These are phyloP conservation scores for Pollimyrus isidori DNA, from an alignment of 2,113 vertebrate genomes.

Conservation along the genomic window DNA sequence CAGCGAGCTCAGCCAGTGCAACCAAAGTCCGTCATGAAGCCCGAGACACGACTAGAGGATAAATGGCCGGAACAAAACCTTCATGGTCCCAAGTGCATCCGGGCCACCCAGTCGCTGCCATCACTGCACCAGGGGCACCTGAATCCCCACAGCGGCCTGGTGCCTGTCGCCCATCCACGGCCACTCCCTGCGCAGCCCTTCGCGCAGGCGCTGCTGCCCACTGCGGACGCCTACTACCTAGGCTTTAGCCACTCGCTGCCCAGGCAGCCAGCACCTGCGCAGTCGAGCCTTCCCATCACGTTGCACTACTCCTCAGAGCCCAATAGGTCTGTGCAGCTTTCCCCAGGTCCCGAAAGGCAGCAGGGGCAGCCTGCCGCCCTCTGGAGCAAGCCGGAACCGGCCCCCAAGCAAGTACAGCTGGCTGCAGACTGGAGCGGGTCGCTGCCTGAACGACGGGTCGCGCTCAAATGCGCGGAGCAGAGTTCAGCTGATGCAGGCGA, in stretches of 20 bases:
- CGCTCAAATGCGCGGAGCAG: conserved; percentile 66
- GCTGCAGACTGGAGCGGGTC: not conserved
- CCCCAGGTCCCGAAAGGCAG: conserved; percentile 6
- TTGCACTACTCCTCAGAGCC: conserved; percentile 42
- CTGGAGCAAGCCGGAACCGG: not conserved
- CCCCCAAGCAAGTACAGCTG: not conserved
- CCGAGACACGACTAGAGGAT: conserved; percentile 54
- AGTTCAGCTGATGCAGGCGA: conserved; percentile 56
- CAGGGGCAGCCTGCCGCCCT: not conserved
- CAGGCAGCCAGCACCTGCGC: not conserved
- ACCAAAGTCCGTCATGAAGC: conserved; percentile 32
- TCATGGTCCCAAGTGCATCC: conserved; percentile 50
- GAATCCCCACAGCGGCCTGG: conserved; percentile 35
- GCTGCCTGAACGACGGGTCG: conserved; percentile 58
- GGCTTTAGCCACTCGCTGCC: not conserved
- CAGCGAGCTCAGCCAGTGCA: conserved; percentile 58
- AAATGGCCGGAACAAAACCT: conserved; percentile 57
- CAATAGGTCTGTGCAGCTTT: conserved; percentile 49
- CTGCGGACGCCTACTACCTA: conserved; percentile 38
- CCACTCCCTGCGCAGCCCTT: not conserved
- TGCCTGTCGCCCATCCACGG: not conserved
- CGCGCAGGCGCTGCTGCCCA: conserved; percentile 51
- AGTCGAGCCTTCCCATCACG: not conserved
- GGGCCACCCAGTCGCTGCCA: conserved; percentile 38
- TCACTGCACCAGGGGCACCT: conserved; percentile 44